Evolutionary conservation across 1,140 invertebrate species (phyloP), one percentile per base, ranked within the genome.

Genomic region (Drosophila truncata): DNA sequence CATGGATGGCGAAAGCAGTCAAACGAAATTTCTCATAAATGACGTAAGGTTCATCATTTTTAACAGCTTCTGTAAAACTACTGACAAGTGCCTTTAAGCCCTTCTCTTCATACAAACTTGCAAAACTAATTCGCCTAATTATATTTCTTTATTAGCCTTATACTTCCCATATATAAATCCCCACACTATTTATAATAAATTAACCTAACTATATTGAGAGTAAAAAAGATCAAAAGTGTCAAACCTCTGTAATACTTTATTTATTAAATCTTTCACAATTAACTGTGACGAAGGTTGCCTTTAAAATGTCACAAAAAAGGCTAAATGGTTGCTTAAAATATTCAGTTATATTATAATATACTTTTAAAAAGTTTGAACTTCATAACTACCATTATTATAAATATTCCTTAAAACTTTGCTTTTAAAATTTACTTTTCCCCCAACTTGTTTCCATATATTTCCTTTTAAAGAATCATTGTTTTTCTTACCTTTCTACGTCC

Each of bases 401-500:
- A 23, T 16, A 35, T 3, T 16, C 1, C 7, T 5, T 54, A 3
- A 33, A 20, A 16, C 29, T 52, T 33, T 35, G 31, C 7, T 23
- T 35, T 35, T 23, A 20, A 20, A 1, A 20, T 8, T 16, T 1
- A 5, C 1, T 31, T 31, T 20, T 3, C 4, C 7, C 5, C 18
- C 3, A 2, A 27, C 6, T 31, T 5, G 0, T 9, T 13, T 14
- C 3, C 3, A 20, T 23, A 16, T 3, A 37, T 29, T n/a, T 0
- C 4, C 6, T 16, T 20, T 20, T 4, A 10, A 23, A 11, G 31
- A 37, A 50, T 14, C 8, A 16, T 35, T 44, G 11, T 16, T 31
- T 16, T 35, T 93, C 94, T 94, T 82, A 96, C 96, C 96, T 96
- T 96, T 95, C 96, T 96, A 94, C 96, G 95, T 94, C 96, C 96